These are phyloP conservation scores for Gallinago paraguaiae DNA, from an alignment of 2,113 vertebrate genomes.

Conservation along the genomic window DNA sequence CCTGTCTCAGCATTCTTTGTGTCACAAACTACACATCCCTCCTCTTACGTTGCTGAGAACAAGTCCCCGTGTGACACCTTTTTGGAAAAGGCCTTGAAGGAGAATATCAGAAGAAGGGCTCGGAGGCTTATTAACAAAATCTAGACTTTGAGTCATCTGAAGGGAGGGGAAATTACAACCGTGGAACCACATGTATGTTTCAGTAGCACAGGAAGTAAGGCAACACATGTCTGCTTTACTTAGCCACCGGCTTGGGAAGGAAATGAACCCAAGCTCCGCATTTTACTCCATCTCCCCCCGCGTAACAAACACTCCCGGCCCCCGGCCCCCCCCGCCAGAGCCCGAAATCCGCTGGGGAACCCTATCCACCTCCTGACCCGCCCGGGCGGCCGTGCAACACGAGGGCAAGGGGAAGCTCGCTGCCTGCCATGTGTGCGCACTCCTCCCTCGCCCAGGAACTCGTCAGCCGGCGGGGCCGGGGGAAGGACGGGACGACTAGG, in stretches of 20 bases:
- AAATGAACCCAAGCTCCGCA: not conserved
- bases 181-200: conserved; percentile 40
- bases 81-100: not conserved
- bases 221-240: conserved; percentile 12
- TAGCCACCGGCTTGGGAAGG: not conserved
- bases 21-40: not conserved
- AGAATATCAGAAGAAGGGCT: not conserved
- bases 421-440: conserved; percentile 24
- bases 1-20: not conserved
- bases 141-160: conserved; percentile 49
- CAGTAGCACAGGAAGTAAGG: conserved; percentile 35
- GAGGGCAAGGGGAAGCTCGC: conserved; percentile 9
- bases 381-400: not conserved
- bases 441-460: conserved; percentile 28
- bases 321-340: no score
- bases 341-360: not conserved
- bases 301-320: not conserved
- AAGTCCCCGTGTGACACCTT: not conserved
- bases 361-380: not conserved
- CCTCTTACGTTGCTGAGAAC: not conserved
- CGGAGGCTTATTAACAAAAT: conserved; percentile 26
- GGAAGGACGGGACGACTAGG: not conserved
- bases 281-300: not conserved
- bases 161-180: conserved; percentile 29
- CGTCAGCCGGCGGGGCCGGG: conserved; percentile 19